phyloP scores from a whole-genome alignment of 1,140 invertebrate genomes.

The Galleria mellonella region DNA sequence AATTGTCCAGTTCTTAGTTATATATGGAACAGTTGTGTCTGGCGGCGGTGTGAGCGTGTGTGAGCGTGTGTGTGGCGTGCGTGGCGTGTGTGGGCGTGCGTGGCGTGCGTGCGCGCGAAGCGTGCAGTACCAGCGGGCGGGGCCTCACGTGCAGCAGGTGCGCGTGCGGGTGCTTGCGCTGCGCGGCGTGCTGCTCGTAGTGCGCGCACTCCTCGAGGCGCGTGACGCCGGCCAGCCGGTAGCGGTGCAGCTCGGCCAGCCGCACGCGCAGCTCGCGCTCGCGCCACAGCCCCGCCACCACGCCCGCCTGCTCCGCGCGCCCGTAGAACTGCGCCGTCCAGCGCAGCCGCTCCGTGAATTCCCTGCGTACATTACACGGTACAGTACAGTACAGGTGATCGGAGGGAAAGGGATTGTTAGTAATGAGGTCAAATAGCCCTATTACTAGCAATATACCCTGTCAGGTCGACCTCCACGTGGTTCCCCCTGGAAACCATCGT shows the following conservation, averaged over 20 bases:
- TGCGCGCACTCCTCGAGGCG: conserved; percentile 87
- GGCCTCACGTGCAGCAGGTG: conserved; percentile 47
- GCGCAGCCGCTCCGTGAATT: conserved; percentile 87
- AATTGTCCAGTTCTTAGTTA: no score
- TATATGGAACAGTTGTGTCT: no score
- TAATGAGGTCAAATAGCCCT: no score
- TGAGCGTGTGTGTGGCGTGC: no score
- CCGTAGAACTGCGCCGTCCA: conserved; percentile 92
- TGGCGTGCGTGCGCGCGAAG: background rate
- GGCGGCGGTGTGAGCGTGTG: no score
- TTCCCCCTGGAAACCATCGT: no score
- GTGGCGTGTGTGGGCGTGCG: no score
- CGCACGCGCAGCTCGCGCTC: conserved; percentile 89
- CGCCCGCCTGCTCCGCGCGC: conserved; percentile 86
- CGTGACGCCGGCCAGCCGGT: conserved; percentile 87
- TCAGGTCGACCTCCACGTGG: no score
- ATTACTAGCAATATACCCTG: no score
- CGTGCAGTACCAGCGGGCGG: conserved; percentile 18
- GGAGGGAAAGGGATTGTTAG: no score
- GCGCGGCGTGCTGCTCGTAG: conserved; percentile 84
- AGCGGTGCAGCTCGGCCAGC: conserved; percentile 87
- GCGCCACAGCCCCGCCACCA: conserved; percentile 84
- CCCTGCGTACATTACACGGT: conserved; percentile 69
- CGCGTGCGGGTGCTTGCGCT: conserved; percentile 39
- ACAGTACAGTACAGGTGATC: no score